Conservation (phyloP, 2,113 vertebrate genomes). For the Cercopithecus mona region DNA sequence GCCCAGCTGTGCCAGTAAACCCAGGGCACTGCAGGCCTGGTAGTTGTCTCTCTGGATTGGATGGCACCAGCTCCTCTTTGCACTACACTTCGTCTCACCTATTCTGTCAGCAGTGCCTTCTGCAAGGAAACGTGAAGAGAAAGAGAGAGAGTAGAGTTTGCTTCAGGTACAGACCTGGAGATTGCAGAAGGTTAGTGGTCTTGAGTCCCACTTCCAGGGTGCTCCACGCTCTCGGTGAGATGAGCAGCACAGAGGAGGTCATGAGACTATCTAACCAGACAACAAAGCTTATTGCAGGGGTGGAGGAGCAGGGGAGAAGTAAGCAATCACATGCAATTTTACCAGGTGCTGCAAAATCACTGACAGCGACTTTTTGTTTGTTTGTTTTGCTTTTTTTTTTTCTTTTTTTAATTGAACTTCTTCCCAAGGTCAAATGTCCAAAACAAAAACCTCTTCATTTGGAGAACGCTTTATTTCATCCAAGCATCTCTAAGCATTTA, state of each 20-base stretch:
- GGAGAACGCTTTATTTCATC: neutral
- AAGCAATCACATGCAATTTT: too few relatives aligned
- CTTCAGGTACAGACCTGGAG: too few relatives aligned
- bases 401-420: neutral
- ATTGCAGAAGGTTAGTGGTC: fast-evolving
- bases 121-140: neutral
- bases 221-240: neutral
- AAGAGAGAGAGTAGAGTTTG: too few relatives aligned
- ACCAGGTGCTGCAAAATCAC: neutral
- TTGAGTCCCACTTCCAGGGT: too few relatives aligned
- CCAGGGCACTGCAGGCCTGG: neutral
- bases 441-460: neutral
- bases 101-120: neutral
- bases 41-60: neutral
- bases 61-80: too few relatives aligned
- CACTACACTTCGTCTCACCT: neutral
- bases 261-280: neutral
- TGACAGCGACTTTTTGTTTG: neutral
- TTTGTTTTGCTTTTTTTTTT: too few relatives aligned
- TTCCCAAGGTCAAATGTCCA: neutral
- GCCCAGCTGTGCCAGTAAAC: neutral
- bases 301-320: neutral
- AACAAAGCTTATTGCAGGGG: neutral
- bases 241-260: too few relatives aligned
- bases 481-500: neutral